Evolutionary conservation across 2,113 vertebrate genomes (phyloP), one percentile per base, ranked within the genome.

Genomic region (Motacilla alba): DNA sequence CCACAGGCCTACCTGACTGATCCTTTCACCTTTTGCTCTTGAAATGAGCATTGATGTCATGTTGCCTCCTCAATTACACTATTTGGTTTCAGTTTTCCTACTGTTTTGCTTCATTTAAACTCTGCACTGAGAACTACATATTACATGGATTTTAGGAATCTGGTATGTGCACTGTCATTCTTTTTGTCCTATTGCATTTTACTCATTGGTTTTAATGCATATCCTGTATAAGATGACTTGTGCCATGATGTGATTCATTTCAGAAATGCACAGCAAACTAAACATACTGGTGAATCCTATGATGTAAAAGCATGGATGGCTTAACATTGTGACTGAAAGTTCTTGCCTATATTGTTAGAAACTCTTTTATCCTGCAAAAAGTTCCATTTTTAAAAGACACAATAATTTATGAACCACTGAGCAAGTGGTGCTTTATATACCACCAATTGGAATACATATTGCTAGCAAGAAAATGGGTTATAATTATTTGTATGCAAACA

Each of bases 401-500:
- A 41, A 11, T 21, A 26, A 41, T 94, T 97, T 83, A 37, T 87
- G 10, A 87, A 31, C 28, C n/a, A 69, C 20, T 67, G 72, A 74
- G 20, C 22, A 62, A 60, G 24, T 27, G 21, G 14, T 30, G 11
- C 76, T 91, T 83, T 92, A 49, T 87, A 41, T 93, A 78, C 41
- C 15, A 89, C 26, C 56, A 74, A 47, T 1, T 53, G 22, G 64
- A 96, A 87, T 83, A 46, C 31, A 12, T 55, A 47, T 84, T 70
- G 18, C 44, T 94, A 80, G 62, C 68, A 95, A 91, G 60, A 91
- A 96, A 97, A 83, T 47, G 52, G n/a, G 53, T 95, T 96, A 91
- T 74, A 66, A 88, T 96, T 96, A 90, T 96, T 97, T 95, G 70
- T 91, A 83, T 77, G 74, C 59, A 87, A 83, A 88, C 49, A 64